Evolutionary conservation across 2,888 invertebrate genomes (phyloP), one percentile per base, ranked within the genome.

Genomic region (Hipparchia semele): DNA sequence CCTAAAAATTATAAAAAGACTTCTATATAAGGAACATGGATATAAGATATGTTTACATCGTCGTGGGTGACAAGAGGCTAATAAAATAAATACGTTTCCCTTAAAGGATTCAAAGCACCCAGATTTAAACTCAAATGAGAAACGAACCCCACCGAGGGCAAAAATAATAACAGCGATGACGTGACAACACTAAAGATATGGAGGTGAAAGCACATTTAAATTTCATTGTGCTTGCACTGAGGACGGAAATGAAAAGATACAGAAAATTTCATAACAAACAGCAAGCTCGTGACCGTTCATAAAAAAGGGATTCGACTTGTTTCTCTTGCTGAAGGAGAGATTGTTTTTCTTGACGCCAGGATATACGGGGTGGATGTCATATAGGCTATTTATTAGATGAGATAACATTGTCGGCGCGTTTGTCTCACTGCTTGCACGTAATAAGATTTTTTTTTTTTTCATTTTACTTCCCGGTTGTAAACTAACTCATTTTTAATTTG

Each of bases 401-500:
- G 89, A 89, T 90, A 91, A 92, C 91, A 90, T 89, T 91, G 91
- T 91, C 88, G 85, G 85, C 79, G 80, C 82, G 82, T 81, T 82
- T 83, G 81, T 79, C 81, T 80, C 81, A 80, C 84, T 82, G 85
- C 86, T 83, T 84, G 82, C 83, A 75, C 84, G 86, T 90, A 90
- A 90, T 91, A 88, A 88, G 87, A 88, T 90, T 90, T 87, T 83
- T 89, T 70, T 78, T 78, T 89, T 89, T 88, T 86, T 90, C 86
- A 90, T 90, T 90, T 90, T 88, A 89, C 88, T 87, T 87, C 88
- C 82, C 80, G 86, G 88, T 83, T 88, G 89, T 90, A 90, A 91
- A 90, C 89, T 89, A 89, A 88, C 90, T 90, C 87, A 90, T 92
- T 92, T 91, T 92, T 92, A 92, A 93, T 92, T 92, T 92, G 90